Conservation (phyloP, 2,888 invertebrate genomes). For the Julus scanicus region DNA sequence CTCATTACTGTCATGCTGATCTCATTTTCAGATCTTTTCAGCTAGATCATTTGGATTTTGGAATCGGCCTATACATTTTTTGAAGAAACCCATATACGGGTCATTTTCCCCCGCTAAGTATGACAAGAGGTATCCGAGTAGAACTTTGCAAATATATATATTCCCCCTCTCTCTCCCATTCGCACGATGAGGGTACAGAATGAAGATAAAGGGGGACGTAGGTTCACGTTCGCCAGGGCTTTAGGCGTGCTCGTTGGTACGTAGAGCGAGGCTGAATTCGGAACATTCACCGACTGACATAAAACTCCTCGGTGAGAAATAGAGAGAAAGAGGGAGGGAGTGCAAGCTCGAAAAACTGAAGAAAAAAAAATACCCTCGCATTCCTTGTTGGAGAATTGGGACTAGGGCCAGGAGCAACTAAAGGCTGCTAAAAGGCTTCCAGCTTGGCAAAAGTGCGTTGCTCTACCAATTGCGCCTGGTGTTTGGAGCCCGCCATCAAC, state of each 20-base stretch:
- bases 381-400: not conserved
- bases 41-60: not conserved
- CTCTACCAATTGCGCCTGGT: not conserved
- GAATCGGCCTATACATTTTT: not conserved
- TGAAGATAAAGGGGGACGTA: not conserved
- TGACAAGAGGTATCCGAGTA: not conserved
- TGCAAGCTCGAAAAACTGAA: not conserved
- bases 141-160: not conserved
- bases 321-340: not conserved
- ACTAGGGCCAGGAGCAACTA: conserved; percentile 5
- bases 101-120: not conserved
- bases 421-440: not conserved
- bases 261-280: not conserved
- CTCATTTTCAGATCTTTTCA: not conserved
- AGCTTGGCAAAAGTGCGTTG: not conserved
- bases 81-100: not conserved
- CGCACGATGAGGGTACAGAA: not conserved
- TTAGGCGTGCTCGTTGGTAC: not conserved
- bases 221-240: not conserved
- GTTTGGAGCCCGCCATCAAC: not conserved
- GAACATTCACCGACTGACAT: not conserved
- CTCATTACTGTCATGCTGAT: not conserved
- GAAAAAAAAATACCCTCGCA: not conserved
- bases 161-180: not conserved
- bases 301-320: not conserved